Evolutionary conservation across 2,113 vertebrate species (phyloP).

Genomic region (Hyla sarda): DNA sequence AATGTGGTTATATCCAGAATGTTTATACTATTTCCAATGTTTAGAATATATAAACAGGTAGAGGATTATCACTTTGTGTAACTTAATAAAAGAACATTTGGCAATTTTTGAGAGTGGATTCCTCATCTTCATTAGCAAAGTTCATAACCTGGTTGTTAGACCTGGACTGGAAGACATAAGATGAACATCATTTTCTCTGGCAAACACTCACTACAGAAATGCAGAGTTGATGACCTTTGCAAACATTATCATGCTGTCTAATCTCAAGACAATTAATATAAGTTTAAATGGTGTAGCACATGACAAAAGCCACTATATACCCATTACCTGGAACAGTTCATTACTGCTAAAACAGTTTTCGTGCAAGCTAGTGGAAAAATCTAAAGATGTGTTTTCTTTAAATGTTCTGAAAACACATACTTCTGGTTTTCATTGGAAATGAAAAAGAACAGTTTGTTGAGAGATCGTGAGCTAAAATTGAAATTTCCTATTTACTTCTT

Average conservation of each 20-base stretch:
- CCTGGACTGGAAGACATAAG: constrained; percentile 49
- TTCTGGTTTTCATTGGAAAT: constrained; percentile 57
- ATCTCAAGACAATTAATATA: constrained; percentile 62
- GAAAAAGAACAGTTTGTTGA: constrained; percentile 51
- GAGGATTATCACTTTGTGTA: not conserved
- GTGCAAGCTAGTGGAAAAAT: constrained; percentile 49
- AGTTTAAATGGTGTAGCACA: constrained; percentile 47
- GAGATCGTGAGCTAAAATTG: constrained; percentile 11
- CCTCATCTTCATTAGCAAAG: constrained; percentile 17
- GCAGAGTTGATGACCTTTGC: constrained; percentile 61
- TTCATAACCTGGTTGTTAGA: constrained; percentile 21
- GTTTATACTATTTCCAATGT: not conserved
- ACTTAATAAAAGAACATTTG: not conserved
- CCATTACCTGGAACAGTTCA: constrained; percentile 32
- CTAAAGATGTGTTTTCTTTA: constrained; percentile 51
- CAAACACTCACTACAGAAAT: constrained; percentile 45
- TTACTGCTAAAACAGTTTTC: constrained; percentile 61
- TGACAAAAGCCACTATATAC: constrained; percentile 48
- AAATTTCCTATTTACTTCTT: constrained; percentile 44
- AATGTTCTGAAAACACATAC: constrained; percentile 32
- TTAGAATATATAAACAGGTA: not conserved
- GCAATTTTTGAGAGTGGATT: not conserved
- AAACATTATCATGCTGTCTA: constrained; percentile 63
- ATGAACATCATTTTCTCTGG: constrained; percentile 43
- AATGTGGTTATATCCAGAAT: not conserved